These are phyloP conservation scores for Drosophila hydei DNA, from an alignment of 1,140 invertebrate species.

Conservation along the genomic window DNA sequence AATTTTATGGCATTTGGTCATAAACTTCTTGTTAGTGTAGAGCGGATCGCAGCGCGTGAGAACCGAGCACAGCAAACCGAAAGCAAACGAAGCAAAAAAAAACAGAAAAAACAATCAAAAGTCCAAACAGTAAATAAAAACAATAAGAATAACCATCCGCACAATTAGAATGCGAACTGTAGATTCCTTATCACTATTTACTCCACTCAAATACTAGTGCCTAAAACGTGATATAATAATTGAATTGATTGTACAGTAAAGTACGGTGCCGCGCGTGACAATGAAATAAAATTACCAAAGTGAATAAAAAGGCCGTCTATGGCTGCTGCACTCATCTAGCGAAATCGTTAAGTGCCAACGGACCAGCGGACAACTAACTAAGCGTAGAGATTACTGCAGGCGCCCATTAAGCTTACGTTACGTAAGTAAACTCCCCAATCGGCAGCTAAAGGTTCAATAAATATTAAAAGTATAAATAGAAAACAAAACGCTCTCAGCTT, in stretches of 20 bases:
- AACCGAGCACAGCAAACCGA: slow-evolving; percentile 53
- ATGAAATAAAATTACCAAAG: slow-evolving; percentile 4
- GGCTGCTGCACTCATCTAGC: slow-evolving; percentile 18
- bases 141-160: slow-evolving; percentile 40
- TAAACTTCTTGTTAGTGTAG: slow-evolving; percentile 84
- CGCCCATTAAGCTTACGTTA: slow-evolving; percentile 14
- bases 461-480: background rate
- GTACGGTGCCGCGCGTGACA: slow-evolving; percentile 24
- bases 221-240: slow-evolving; percentile 2
- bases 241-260: background rate
- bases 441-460: background rate
- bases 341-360: background rate
- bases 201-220: background rate
- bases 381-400: slow-evolving; percentile 1
- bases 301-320: slow-evolving; percentile 5
- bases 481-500: background rate
- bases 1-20: slow-evolving; percentile 84
- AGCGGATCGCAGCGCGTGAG: slow-evolving; percentile 78
- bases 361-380: no score
- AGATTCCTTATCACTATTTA: background rate
- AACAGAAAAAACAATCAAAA: slow-evolving; percentile 20
- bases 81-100: slow-evolving; percentile 23
- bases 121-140: slow-evolving; percentile 27
- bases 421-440: slow-evolving; percentile 24
- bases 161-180: slow-evolving; percentile 40